Base-by-base conservation (phyloP, 2,113 vertebrate species). In the Paradoxurus hermaphroditus region DNA sequence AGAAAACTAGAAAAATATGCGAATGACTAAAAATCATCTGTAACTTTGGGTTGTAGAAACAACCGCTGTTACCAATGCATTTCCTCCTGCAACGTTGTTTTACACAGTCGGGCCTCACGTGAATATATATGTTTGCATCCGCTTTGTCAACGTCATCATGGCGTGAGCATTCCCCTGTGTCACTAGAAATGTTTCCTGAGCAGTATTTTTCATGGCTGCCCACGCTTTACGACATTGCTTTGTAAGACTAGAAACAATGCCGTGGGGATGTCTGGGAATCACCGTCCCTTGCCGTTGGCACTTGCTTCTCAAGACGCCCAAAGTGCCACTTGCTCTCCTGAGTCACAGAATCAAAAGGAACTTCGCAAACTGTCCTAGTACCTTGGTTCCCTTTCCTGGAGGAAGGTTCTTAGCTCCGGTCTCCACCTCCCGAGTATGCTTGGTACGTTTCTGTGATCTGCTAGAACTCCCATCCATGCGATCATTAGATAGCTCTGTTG, bases 111-210 rank as follows among this genome's bases (percentile, higher is more conserved):
- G 41, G n/a, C 7, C 7, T 46, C 34, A 21, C 14, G 1, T 10
- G 70, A 41, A 23, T 7, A 8, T 10, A 2, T 19, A 3, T 10
- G n/a, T n/a, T 65, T 70, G 6, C 34, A 19, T 79, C 59, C 5
- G 19, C 59, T 75, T 84, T 5, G 41, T 36, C 81, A 84, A 59
- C 44, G 34, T 59, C 44, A 7, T 10, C 31, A 8, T 1, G 39
- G 15, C 23, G 0, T 27, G 13, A 68, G 4, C 18, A 5, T 56
- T 25, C 44, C 70, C 44, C 27, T 59, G 1, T 31, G 15, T 46
- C n/a, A 49, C 34, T 59, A n/a, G 70, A 78, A 95, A 5, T 56
- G 70, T 53, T 84, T 86, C 63, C 62, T 62, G 91, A 82, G 23
- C 34, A 13, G 0, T 36, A 13, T 3, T 36, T 56, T 77, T 59